Evolutionary conservation across 1,140 invertebrate species (phyloP), one percentile per base, ranked within the genome.

Genomic region (Frieseomelitta varia): DNA sequence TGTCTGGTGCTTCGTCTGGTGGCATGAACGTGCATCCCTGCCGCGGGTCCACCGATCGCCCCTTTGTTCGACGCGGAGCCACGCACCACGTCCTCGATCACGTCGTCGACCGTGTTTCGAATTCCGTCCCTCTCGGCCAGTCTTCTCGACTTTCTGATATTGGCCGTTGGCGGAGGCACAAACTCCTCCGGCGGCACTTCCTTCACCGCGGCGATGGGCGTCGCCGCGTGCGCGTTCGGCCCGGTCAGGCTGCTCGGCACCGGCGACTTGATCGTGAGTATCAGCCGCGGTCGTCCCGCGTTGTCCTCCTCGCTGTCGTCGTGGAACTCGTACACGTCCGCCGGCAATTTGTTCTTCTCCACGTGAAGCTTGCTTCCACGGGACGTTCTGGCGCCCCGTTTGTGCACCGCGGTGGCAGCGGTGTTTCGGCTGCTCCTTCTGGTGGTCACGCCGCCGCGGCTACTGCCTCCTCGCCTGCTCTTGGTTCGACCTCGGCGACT

Each of bases 11-110:
- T 94, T 73, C 93, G 85, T 30, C 94, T 91, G 4, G 93, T 93
- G 4, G 89, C 92, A 4, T 92, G 91, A 30, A 89, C 84, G 34
- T 71, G 39, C 39, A 47, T 90, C 1, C 84, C 85, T 10, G 24
- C 24, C 4, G 79, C 51, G 21, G 58, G 76, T 34, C 89, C 87
- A n/a, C 84, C 56, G 6, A 61, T 56, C 11, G 91, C 15, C 0
- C 86, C 91, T 53, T 94, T 94, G 79, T 93, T 94, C 27, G 81
- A 89, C 17, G 91, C 88, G 0, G 96, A 92, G 85, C 97, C 96
- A 85, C 97, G 96, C 0, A 98, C 96, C 4, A 98, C 97, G 90
- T 98, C 98, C 82, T 98, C 98, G 86, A 98, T 98, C 1, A 97
- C 96, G 87, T 98, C 98, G 93, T 98, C 98, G 1, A 98, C 96